A percentile compares a stretch with the other conserved stretches of the same genome.
phyloP scores from a whole-genome alignment of 2,888 invertebrate species.

The Strigamia crassipes region DNA sequence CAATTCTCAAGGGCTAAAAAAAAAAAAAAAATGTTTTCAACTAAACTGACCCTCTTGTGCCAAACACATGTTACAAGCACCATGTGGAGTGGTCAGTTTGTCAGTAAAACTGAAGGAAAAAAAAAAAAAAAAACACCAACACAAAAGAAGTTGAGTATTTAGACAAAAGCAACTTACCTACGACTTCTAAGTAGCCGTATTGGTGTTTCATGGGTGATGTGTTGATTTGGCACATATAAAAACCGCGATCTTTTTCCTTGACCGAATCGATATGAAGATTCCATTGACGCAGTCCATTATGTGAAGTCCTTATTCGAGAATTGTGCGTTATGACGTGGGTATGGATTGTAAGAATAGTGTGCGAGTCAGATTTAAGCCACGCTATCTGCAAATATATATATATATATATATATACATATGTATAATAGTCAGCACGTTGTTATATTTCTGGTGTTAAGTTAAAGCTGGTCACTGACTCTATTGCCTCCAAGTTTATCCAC shows the following conservation, averaged over 20 bases:
- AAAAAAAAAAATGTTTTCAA: too few species aligned
- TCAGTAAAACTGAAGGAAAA: not conserved
- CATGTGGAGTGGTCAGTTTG: too few species aligned
- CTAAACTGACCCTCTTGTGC: too few species aligned
- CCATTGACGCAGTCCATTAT: conserved; percentile 53
- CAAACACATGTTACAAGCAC: too few species aligned
- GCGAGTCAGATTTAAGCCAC: conserved; percentile 86
- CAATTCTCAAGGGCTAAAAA: too few species aligned
- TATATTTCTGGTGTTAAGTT: not conserved
- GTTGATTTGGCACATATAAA: conserved; percentile 92
- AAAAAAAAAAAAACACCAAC: not conserved
- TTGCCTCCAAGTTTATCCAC: conserved; percentile 39
- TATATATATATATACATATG: too few species aligned
- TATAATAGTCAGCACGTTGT: too few species aligned
- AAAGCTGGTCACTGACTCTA: conserved; percentile 14
- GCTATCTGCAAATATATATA: conserved; percentile 69
- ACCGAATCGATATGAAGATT: conserved; percentile 58
- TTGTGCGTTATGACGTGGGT: conserved; percentile 83
- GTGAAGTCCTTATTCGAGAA: conserved; percentile 66
- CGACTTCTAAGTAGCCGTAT: conserved; percentile 84
- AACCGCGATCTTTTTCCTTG: conserved; percentile 80
- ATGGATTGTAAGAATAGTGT: conserved; percentile 85
- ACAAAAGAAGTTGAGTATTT: not conserved
- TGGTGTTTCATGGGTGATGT: conserved; percentile 85
- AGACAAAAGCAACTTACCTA: conserved; percentile 67